Percentiles rank a stretch among this genome's conserved stretches.
phyloP scores from a whole-genome alignment of 2,797 vertebrate species.

The Pteropus rufus region DNA sequence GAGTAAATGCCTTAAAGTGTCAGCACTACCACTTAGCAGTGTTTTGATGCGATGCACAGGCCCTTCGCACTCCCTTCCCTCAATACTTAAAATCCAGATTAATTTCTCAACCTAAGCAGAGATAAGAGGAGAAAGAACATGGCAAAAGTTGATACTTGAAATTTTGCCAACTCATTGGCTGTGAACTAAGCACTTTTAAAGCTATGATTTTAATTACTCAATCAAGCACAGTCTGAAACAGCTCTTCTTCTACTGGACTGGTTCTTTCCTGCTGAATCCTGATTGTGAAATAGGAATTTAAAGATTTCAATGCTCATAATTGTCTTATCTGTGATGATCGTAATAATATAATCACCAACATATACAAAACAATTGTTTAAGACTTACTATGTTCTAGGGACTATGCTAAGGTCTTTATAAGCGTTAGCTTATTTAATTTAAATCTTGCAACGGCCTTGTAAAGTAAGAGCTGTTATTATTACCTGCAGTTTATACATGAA shows the following conservation, averaged over 20 bases:
- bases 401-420: not conserved
- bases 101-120: not conserved
- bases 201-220: not conserved
- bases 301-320: not conserved
- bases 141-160: not conserved
- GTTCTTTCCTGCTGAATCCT: constrained; percentile 26
- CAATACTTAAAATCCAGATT: not conserved
- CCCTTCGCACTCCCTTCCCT: not conserved
- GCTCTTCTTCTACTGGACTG: not conserved
- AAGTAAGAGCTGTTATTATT: not conserved
- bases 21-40: not conserved
- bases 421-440: not conserved
- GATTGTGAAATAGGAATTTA: constrained; percentile 31
- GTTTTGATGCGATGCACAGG: not conserved
- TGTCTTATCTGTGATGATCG: constrained; percentile 6
- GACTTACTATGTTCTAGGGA: not conserved
- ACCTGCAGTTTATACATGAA: not conserved
- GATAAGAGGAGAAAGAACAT: not conserved
- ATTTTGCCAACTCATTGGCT: not conserved
- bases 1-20: not conserved
- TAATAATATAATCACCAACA: not conserved
- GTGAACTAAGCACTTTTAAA: constrained; percentile 10
- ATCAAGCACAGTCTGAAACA: constrained; percentile 14
- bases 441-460: not conserved
- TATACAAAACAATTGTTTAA: not conserved